A percentile compares a stretch with the other conserved stretches of the same genome.
These are phyloP conservation scores for Agonopterix alstromeriana DNA, from an alignment of 2,888 invertebrate species.

Conservation along the genomic window DNA sequence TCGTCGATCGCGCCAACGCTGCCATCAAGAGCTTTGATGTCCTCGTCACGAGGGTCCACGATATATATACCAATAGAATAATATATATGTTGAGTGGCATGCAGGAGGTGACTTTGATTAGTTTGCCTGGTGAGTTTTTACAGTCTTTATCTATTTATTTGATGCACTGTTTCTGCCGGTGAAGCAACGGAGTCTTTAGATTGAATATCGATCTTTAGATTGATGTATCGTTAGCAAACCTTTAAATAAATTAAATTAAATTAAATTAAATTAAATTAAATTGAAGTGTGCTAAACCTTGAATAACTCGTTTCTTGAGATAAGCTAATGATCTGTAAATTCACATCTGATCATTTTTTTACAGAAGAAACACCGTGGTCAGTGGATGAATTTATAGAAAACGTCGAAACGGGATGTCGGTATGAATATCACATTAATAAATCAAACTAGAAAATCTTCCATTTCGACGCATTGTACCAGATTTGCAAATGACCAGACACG, in stretches of 20 bases:
- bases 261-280: no score
- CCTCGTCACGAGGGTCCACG: conserved; percentile 86
- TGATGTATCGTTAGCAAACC: no score
- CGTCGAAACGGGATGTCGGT: conserved; percentile 87
- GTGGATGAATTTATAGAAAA: conserved; percentile 90
- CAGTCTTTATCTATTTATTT: neutral
- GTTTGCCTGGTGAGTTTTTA: conserved; percentile 78
- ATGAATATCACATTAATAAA: conserved; percentile 16
- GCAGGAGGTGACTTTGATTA: conserved; percentile 89
- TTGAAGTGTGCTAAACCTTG: no score
- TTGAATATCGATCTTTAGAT: no score
- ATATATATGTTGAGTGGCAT: conserved; percentile 91
- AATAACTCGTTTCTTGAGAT: no score
- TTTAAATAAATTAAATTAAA: no score
- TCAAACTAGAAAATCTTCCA: no score
- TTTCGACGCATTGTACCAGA: no score
- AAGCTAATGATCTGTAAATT: no score
- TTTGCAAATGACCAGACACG: no score
- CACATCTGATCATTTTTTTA: conserved; percentile 6
- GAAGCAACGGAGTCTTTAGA: no score
- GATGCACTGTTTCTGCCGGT: neutral
- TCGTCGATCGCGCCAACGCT: conserved; percentile 84
- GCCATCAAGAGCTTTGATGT: conserved; percentile 89
- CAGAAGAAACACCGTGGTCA: conserved; percentile 89
- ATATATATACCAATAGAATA: conserved; percentile 93